Evolutionary conservation across 1,140 invertebrate species (phyloP), one percentile per base, ranked within the genome.

Genomic region (Orussus abietinus): DNA sequence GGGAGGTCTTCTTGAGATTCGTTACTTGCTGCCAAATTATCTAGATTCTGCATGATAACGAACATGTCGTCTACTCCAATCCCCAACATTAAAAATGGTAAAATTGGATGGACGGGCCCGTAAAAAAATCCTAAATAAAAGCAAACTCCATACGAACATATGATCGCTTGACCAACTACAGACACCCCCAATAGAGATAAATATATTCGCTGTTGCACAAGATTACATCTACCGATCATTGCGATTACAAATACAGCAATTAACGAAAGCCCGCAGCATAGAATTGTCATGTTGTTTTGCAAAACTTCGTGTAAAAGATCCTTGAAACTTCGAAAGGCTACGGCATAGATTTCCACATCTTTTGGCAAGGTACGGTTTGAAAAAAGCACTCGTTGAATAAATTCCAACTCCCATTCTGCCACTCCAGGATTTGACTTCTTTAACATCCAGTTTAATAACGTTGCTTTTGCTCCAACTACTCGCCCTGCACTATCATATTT

Each of bases 11-110:
- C 47, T 3, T 52, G 43, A 1, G 61, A 29, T 34, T 65, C 66
- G 17, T 76, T 66, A 12, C 34, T 50, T 4, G 59, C 51, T 6
- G 55, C 52, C 3, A 66, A 33, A 29, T 53, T 69, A 29, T 69
- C 58, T 3, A 74, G 46, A 33, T 61, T 69, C 59, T 77, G 74
- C 62, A 79, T 66, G 40, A 80, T 64, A 42, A 79, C 74, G 52
- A 80, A 68, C 66, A 75, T 69, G 47, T 79, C 68, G 51, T 79
- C 72, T 51, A 79, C 75, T 2, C 75, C 75, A 38, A 77, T 68
- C 39, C 78, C 78, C 9, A 80, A 59, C 3, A 81, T 49, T 3
- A 81, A 46, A 52, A 80, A 80, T 12, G 79, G 79, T 45, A 81
- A 62, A 17, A 80, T 73, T 4, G 75, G 72, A 59, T 80, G 77